These are phyloP conservation scores for Drosophila lacertosa DNA, from an alignment of 1,140 invertebrate genomes.

Conservation along the genomic window DNA sequence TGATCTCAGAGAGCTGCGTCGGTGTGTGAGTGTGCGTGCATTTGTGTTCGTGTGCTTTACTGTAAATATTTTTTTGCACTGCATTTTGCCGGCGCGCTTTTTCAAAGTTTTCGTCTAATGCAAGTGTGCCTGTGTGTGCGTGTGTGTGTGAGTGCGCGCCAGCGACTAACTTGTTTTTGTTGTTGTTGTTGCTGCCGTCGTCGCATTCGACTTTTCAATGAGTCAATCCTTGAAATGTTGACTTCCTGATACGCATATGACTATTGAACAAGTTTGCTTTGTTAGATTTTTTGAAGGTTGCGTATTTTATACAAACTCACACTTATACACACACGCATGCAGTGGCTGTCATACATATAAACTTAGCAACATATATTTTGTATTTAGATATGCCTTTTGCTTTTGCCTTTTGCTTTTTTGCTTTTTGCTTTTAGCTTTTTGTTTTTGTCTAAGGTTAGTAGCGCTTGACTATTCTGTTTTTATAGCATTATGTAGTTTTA, in stretches of 20 bases:
- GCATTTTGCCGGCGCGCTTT: constrained; percentile 80
- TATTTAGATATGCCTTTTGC: constrained; percentile 62
- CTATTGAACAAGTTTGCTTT: constrained; percentile 84
- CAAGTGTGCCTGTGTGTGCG: constrained; percentile 27
- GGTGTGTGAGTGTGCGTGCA: neutral
- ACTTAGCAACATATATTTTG: constrained; percentile 54
- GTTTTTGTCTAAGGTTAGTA: constrained; percentile 56
- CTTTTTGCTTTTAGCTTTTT: constrained; percentile 48
- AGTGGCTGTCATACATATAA: constrained; percentile 51
- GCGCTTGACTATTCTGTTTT: constrained; percentile 58
- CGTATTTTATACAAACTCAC: constrained; percentile 69
- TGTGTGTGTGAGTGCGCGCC: constrained; percentile 29
- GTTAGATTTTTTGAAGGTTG: constrained; percentile 84
- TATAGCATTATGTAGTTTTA: constrained; percentile 41
- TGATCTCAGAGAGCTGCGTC: constrained; percentile 52
- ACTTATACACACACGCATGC: constrained; percentile 21
- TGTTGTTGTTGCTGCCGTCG: constrained; percentile 33
- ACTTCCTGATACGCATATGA: constrained; percentile 84
- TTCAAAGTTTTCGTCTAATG: constrained; percentile 68
- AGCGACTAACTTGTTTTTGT: constrained; percentile 77
- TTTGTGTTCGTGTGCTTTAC: constrained; percentile 60
- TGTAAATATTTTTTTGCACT: constrained; percentile 65
- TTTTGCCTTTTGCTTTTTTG: constrained; percentile 23
- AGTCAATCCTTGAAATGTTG: constrained; percentile 84
- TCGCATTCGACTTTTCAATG: constrained; percentile 84